Percentiles rank a stretch among this genome's conserved stretches.
phyloP scores from a whole-genome alignment of 2,797 vertebrate species.

The Cygnus olor region DNA sequence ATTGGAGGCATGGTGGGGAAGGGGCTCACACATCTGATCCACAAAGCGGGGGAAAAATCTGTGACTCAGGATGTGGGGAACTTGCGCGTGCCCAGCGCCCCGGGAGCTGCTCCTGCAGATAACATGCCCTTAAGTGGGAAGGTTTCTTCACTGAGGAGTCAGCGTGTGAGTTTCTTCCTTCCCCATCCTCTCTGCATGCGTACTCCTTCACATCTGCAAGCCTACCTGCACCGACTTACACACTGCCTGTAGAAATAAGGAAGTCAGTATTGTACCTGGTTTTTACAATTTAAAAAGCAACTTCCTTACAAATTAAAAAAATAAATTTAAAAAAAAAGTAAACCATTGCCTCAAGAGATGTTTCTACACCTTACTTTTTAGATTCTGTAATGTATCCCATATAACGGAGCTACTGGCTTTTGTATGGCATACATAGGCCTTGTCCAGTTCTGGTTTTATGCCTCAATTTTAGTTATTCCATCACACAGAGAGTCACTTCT shows the following conservation, averaged over 20 bases:
- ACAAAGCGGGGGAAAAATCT: slow-evolving; percentile 20
- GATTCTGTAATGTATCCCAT: neutral
- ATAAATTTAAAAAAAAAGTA: neutral
- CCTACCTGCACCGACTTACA: neutral
- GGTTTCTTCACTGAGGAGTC: neutral
- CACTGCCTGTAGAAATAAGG: neutral
- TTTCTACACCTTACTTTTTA: neutral
- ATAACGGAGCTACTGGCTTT: neutral
- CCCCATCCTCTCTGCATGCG: neutral
- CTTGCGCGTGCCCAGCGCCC: neutral
- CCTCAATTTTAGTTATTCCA: neutral
- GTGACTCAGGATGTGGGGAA: neutral
- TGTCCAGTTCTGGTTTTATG: neutral
- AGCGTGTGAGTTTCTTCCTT: neutral
- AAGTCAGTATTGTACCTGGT: neutral
- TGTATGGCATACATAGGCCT: neutral
- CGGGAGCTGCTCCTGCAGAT: slow-evolving; percentile 15
- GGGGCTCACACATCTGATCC: slow-evolving; percentile 5
- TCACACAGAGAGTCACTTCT: neutral
- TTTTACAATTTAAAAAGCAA: slow-evolving; percentile 6
- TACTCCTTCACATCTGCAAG: neutral
- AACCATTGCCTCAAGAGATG: slow-evolving; percentile 9
- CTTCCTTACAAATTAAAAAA: neutral
- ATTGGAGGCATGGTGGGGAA: neutral
- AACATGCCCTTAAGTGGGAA: slow-evolving; percentile 42